phyloP scores from a whole-genome alignment of 1,140 invertebrate species.

The Papilio aristodemus region DNA sequence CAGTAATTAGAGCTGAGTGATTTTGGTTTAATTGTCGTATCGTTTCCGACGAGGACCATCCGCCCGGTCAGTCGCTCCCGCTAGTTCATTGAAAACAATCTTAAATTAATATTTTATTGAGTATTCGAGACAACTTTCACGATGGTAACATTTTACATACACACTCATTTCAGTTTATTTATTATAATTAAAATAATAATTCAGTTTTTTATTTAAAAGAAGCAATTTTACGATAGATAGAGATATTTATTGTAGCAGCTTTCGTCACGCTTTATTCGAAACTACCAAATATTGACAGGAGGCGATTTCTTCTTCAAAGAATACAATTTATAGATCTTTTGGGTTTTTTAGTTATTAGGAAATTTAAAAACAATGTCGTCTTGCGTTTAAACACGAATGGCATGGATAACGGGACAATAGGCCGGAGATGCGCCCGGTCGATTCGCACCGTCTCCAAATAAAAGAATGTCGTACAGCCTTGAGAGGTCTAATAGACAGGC shows the following conservation, averaged over 20 bases:
- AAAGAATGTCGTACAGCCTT: constrained; percentile 41
- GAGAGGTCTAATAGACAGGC: constrained; percentile 8
- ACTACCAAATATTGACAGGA: too few species aligned
- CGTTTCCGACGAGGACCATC: constrained; percentile 55
- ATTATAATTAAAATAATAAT: too few species aligned
- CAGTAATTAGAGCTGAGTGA: constrained; percentile 64
- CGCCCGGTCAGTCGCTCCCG: constrained; percentile 29
- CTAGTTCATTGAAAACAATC: not conserved
- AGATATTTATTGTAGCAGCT: too few species aligned
- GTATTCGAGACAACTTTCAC: too few species aligned
- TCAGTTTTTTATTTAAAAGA: too few species aligned
- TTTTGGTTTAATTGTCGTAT: constrained; percentile 67
- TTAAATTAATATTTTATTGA: too few species aligned
- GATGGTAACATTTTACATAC: too few species aligned
- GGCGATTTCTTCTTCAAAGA: too few species aligned
- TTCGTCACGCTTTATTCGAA: too few species aligned
- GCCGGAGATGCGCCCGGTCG: constrained; percentile 65
- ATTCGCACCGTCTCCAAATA: constrained; percentile 44
- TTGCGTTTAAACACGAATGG: constrained; percentile 72
- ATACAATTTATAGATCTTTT: not conserved
- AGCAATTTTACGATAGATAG: too few species aligned
- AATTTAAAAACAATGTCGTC: constrained; percentile 37
- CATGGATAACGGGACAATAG: constrained; percentile 72
- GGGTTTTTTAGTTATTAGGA: not conserved
- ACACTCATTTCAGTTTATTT: too few species aligned